Conservation (phyloP, 1,140 invertebrate species). For the Macrotrachela quadricornifera region DNA sequence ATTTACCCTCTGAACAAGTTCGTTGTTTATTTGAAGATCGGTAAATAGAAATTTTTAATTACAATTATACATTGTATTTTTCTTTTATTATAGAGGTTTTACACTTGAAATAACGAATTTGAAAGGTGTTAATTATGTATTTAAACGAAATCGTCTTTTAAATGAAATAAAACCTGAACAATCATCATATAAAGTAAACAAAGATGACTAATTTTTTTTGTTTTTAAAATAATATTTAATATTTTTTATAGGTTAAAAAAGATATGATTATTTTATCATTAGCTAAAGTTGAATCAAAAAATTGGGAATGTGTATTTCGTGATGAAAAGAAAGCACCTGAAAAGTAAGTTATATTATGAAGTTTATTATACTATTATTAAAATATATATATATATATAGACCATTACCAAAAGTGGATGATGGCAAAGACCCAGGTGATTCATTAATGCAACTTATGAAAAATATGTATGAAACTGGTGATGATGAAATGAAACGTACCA, state of each 20-base stretch:
- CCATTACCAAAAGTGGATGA: slow-evolving; percentile 29
- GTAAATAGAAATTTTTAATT: neutral
- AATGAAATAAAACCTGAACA: neutral
- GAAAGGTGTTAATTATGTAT: slow-evolving; percentile 5
- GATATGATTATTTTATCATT: slow-evolving; percentile 56
- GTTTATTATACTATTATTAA: too few relatives aligned
- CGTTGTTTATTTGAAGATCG: too few relatives aligned
- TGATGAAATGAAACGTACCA: slow-evolving; percentile 76
- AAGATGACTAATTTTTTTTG: neutral
- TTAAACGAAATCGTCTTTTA: slow-evolving; percentile 4
- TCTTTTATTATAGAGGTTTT: neutral
- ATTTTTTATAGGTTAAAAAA: slow-evolving; percentile 21
- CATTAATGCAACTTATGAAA: slow-evolving; percentile 70
- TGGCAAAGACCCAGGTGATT: slow-evolving; percentile 39
- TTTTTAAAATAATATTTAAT: neutral
- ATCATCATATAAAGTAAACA: slow-evolving; percentile 1
- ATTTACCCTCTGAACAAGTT: neutral
- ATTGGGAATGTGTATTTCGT: slow-evolving; percentile 56
- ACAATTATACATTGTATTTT: neutral
- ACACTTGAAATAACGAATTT: neutral
- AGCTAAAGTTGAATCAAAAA: slow-evolving; percentile 40
- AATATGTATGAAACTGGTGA: slow-evolving; percentile 86
- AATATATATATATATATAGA: too few relatives aligned
- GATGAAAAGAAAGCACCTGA: slow-evolving; percentile 55
- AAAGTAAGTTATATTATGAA: slow-evolving; percentile 10